Evolutionary conservation across 2,797 vertebrate genomes (phyloP), one percentile per base, ranked within the genome.

Genomic region (Heteromormyrus szaboi): DNA sequence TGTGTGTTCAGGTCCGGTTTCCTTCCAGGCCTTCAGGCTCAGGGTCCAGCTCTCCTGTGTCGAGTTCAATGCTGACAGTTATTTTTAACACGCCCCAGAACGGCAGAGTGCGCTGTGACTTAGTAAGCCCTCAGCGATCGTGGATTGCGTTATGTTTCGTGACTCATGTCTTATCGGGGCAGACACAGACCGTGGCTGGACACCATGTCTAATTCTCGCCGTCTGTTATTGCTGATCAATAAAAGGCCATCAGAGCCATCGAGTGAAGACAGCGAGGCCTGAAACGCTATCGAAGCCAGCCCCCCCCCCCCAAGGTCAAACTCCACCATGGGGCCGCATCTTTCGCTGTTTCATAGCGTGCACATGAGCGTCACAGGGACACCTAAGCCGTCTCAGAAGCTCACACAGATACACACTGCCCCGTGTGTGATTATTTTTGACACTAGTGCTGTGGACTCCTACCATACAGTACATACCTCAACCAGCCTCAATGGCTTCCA

Each of bases 391-490:
- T 76, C 12, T 2, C 14, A 59, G 79, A 91, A 88, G 86, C 54
- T n/a, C 12, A 46, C 65, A 12, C 7, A 48, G 25, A 46, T 50
- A n/a, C 48, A 68, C 53, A 68, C 79, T 88, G 56, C 88, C 53
- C 84, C 44, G 48, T 7, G 1, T 0, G 68, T 89, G 91, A 91
- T 92, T 91, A 92, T 93, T 95, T 94, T 93, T 88, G 91, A 91
- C 90, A 56, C 86, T 22, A 72, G 89, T 90, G 87, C 90, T 54
- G 89, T 72, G 88, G 88, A 83, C 79, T 90, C 88, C 79, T 90
- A 41, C 89, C 94, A 94, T 94, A 92, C 91, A 93, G 92, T 92
- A 94, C 93, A 94, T 94, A 91, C 90, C 91, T 93, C 91, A 89
- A 89, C 83, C 56, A 89, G 90, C 72, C 88, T 85, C 89, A 91